These are phyloP conservation scores for Ramazzottius varieornatus DNA, from an alignment of 2,888 invertebrate species.

Conservation along the genomic window DNA sequence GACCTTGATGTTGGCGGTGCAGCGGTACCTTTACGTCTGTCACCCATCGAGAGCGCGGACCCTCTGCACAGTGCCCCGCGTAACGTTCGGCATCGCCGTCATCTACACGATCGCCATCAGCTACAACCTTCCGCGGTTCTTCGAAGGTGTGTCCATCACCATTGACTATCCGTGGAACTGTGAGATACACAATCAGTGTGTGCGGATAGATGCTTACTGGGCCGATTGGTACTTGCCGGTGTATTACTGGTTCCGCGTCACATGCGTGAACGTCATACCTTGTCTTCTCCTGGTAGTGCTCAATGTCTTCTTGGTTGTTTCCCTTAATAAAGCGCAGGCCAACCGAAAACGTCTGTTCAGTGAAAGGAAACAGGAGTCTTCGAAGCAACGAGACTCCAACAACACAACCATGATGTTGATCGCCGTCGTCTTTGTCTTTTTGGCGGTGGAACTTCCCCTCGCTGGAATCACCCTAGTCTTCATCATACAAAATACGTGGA, in stretches of 20 bases:
- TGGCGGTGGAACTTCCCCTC: constrained; percentile 54
- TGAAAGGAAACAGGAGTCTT: constrained; percentile 25
- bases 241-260: constrained; percentile 46
- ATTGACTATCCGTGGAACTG: constrained; percentile 38
- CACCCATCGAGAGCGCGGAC: constrained; percentile 62
- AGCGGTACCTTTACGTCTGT: constrained; percentile 79
- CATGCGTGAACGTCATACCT: constrained; percentile 71
- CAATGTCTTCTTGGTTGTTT: constrained; percentile 56
- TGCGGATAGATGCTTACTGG: neutral
- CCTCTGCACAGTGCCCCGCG: constrained; percentile 38
- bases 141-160: constrained; percentile 39
- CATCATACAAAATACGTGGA: constrained; percentile 32
- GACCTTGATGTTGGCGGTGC: constrained; percentile 62
- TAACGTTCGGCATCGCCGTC: constrained; percentile 46
- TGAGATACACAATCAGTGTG: neutral
- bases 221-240: constrained; percentile 3
- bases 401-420: constrained; percentile 65
- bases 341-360: constrained; percentile 47
- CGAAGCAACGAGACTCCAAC: constrained; percentile 36
- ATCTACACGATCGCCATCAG: constrained; percentile 50
- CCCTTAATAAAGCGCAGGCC: constrained; percentile 54
- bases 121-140: constrained; percentile 54
- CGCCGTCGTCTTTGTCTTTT: constrained; percentile 55
- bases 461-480: constrained; percentile 55
- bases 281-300: constrained; percentile 63